Base-by-base conservation (phyloP, 2,113 vertebrate species). In the Spilogale gracilis region DNA sequence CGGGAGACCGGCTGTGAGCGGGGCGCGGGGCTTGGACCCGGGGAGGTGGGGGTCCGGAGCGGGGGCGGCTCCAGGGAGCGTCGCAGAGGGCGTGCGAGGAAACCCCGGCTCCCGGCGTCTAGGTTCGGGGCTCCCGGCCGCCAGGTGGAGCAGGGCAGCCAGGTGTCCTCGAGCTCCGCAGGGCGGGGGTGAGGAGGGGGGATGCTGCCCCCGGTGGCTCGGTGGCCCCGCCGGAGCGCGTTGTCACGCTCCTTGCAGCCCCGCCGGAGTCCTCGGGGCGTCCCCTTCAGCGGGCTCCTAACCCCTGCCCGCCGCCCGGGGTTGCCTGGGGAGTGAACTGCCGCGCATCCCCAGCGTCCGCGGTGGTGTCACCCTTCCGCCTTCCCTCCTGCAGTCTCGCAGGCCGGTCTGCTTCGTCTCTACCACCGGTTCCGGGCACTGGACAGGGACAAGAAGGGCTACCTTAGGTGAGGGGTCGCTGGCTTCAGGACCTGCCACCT, bases 371-470 rank as follows among this genome's bases (percentile, higher is more conserved):
- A 80, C 83, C 25, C 32, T 17, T 23, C 9, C 13, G 2, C 73
- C 18, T 52, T 45, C 43, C 27, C 2, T 43, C 73, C 54, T 1
- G 2, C 78, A 98, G 98, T 98, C 94, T 98, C 97, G 0, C 96
- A 98, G 38, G 98, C 99, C 30, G 98, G 98, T 23, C 93, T 99
- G 23, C 38, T 97, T 10, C 99, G 99, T 11, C 99, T 99, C 54
- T 74, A 99, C 45, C 98, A 98, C 67, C 98, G 99, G 25, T 99
- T 99, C 78, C 83, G 97, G 52, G 95, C 96, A 5, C 97, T 99
- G 98, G 99, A 99, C 97, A 98, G 88, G 93, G 98, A 98, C 14
- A 76, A 97, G 11, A 98, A 96, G n/a, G 99, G 99, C 79, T 96
- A 88, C 56, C 98, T 99, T 82, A 98, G 98, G 99, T 99, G 82